Evolutionary conservation across 2,113 vertebrate genomes (phyloP), one percentile per base, ranked within the genome.

Genomic region (Arvicanthis niloticus): DNA sequence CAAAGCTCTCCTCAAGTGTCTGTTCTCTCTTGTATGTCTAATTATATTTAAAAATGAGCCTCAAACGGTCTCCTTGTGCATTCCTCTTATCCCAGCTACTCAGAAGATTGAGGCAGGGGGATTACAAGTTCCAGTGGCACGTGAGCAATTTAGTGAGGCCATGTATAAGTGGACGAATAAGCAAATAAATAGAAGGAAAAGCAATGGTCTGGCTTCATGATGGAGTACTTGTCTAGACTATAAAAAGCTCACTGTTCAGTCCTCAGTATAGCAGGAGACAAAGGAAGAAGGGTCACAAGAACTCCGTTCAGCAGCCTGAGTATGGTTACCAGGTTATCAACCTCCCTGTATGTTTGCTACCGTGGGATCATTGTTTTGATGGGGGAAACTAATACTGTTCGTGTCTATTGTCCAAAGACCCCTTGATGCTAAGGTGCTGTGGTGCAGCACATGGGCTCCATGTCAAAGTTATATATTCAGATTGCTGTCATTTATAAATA

Each of bases 1-100:
- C 78, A 40, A 96, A 16, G 45, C 29, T 95, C 93, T 91, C 22
- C 42, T 95, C 37, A 56, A 92, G 45, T 31, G 19, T 34, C 58
- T 90, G 13, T 7, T 88, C 31, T 90, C 68, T 26, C 53, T 73
- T 65, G 62, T 62, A 16, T 89, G n/a, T n/a, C 88, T 85, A 84
- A 68, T 91, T 53, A 53, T 51, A 77, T 89, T 91, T 81, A 22
- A 88, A 86, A 87, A 31, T 42, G 53, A 91, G 51, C 21, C 17
- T 67, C 82, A 48, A 48, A 9, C 1, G 40, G 16, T 5, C 60
- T 65, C 6, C 8, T 22, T 45, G 26, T 48, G 8, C 60, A 34
- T 48, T 67, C 16, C 60, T 85, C 15, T 86, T 67, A 67, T 67
- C 29, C 29, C 16, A 86, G 40, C 82, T 34, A 65, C 60, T 67